Percentiles rank a stretch among this genome's conserved stretches.
Conservation (phyloP, 2,888 invertebrate species). For the Nymphalis urticae region DNA sequence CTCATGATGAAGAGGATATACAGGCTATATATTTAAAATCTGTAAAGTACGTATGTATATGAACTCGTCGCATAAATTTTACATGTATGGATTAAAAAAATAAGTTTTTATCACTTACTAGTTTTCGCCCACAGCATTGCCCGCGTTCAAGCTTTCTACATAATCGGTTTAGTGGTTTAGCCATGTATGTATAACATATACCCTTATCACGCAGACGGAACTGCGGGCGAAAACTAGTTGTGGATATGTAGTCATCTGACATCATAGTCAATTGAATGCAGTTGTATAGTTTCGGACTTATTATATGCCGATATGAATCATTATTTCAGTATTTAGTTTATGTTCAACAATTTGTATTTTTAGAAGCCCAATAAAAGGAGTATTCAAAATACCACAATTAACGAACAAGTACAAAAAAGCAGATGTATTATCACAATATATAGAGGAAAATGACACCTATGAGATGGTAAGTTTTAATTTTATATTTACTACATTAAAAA, state of each 20-base stretch:
- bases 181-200: too few species aligned
- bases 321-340: too few species aligned
- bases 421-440: conserved; percentile 78
- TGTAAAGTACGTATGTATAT: conserved; percentile 71
- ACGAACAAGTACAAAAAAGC: conserved; percentile 64
- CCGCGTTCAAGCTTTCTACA: too few species aligned
- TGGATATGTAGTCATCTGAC: too few species aligned
- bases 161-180: too few species aligned
- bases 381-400: conserved; percentile 83
- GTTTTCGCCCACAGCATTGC: too few species aligned
- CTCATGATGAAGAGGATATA: conserved; percentile 80
- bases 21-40: conserved; percentile 86
- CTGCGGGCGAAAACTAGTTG: too few species aligned
- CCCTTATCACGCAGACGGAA: too few species aligned
- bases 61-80: background rate
- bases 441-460: conserved; percentile 72
- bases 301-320: too few species aligned
- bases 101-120: too few species aligned
- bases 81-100: background rate
- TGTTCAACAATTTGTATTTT: background rate
- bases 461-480: conserved; percentile 67
- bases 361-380: conserved; percentile 83
- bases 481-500: background rate
- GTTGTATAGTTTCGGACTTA: background rate
- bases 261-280: too few species aligned